phyloP scores from a whole-genome alignment of 2,797 vertebrate species.

The Botia kubotai region DNA sequence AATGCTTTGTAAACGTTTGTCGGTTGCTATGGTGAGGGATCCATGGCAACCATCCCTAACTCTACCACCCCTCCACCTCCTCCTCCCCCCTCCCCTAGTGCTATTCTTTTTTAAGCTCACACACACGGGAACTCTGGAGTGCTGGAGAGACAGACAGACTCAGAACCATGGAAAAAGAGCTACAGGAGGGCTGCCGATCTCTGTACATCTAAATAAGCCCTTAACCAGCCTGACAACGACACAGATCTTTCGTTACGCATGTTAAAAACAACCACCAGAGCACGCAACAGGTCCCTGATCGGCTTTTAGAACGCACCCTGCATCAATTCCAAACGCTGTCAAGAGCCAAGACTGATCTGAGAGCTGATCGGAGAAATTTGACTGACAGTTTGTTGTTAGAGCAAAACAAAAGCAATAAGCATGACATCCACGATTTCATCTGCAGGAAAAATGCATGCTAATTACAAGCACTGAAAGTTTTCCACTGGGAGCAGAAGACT shows the following conservation, averaged over 20 bases:
- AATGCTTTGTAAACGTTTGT: conserved; percentile 88
- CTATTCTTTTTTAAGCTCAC: conserved; percentile 74
- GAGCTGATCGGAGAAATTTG: conserved; percentile 23
- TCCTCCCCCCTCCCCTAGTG: conserved; percentile 44
- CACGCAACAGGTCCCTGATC: conserved; percentile 39
- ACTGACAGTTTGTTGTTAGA: conserved; percentile 54
- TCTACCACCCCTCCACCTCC: conserved; percentile 60
- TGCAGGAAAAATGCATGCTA: conserved; percentile 25
- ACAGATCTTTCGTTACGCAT: conserved; percentile 16
- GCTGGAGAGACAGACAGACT: conserved; percentile 51
- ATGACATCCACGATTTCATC: conserved; percentile 42
- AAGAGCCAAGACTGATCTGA: not conserved
- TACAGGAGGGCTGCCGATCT: conserved; percentile 26
- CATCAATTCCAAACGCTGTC: not conserved
- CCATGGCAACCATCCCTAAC: conserved; percentile 81
- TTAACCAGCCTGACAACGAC: conserved; percentile 45
- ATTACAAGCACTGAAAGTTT: conserved; percentile 37
- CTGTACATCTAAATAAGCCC: conserved; percentile 43
- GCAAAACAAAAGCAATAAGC: conserved; percentile 10
- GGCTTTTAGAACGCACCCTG: not conserved
- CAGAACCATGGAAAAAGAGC: conserved; percentile 41
- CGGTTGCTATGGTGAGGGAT: conserved; percentile 83
- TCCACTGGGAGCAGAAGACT: conserved; percentile 22
- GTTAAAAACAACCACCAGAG: not conserved
- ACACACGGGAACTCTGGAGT: conserved; percentile 77